Base-by-base conservation (phyloP, 2,888 invertebrate genomes). In the Anoncus sp. region DNA sequence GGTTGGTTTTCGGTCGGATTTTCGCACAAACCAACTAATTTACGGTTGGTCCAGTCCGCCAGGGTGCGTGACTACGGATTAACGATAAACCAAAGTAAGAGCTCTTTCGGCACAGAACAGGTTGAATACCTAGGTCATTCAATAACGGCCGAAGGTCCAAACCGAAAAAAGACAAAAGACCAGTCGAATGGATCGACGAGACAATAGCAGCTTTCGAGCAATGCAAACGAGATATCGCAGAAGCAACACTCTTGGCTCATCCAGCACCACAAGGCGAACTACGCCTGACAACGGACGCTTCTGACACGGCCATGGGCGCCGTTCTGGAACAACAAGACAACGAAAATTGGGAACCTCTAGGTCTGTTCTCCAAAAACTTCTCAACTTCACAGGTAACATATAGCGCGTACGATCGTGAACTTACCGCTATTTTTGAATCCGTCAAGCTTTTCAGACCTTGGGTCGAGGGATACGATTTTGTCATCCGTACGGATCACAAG, bases 241-340 rank as follows among this genome's bases (percentile, higher is more conserved):
- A 47, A 16, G 24, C 51, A 1, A 40, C 65, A 20, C 18, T 40
- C 4, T 18, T 38, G 6, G 35, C 16, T 12, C 49, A 3, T 86
- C 87, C 66, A 85, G 88, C 67, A 83, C 87, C 63, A 60, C 81
- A 10, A 80, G 43, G 24, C 5, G 10, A 31, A 0, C 14, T 62
- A 14, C 22, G 27, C 7, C 43, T 47, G 10, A 31, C 18, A 3
- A 47, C 62, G 10, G 62, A 62, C 18, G 62, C 62, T 3, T 62
- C 65, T 4, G 35, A 31, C 20, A 53, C 51, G 7, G 38, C 51
- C 2, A 51, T 66, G 2, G 65, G 18, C n/a, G n/a, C n/a, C n/a
- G n/a, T n/a, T n/a, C n/a, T n/a, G n/a, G n/a, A n/a, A n/a, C n/a
- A n/a, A n/a, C n/a, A n/a, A 22, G 65, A 66, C 14, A n/a, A 16